Evolutionary conservation across 2,888 invertebrate genomes (phyloP).

Genomic region (Barypeithes pellucidus): DNA sequence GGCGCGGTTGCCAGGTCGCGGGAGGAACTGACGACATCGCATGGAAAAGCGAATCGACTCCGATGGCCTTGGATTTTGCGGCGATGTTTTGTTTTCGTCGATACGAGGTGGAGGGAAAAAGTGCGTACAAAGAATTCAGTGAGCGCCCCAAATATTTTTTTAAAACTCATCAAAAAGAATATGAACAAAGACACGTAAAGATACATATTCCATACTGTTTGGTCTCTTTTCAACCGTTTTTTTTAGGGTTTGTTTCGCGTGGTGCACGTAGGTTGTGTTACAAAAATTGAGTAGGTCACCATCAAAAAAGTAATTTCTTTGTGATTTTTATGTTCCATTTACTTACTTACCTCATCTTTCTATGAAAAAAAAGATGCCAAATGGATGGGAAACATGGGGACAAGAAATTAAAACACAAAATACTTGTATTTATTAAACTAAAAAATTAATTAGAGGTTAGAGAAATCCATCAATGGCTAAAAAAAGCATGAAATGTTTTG

Average conservation of each 20-base stretch:
- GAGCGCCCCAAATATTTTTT: background rate
- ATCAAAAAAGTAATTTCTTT: no score
- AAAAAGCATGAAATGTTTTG: no score
- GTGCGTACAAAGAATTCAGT: conserved; percentile 2
- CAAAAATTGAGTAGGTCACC: no score
- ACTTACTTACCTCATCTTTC: background rate
- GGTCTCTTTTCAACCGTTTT: no score
- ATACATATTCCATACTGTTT: no score
- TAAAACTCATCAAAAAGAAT: no score
- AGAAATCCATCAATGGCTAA: no score
- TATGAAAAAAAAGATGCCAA: background rate
- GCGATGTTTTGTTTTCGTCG: conserved; percentile 26
- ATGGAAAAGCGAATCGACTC: conserved; percentile 30
- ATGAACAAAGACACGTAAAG: background rate
- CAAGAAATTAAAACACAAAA: conserved; percentile 10
- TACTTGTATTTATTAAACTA: conserved; percentile 1
- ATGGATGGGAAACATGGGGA: background rate
- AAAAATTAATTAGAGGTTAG: no score
- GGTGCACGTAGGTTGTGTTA: no score
- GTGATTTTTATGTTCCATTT: no score
- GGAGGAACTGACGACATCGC: conserved; percentile 28
- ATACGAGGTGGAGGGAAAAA: conserved; percentile 24
- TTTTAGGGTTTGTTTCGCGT: no score
- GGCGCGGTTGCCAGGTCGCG: conserved; percentile 36
- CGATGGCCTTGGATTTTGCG: conserved; percentile 34